Evolutionary conservation across 1,140 invertebrate species (phyloP), one percentile per base, ranked within the genome.

Genomic region (Dendrolimus punctatus): DNA sequence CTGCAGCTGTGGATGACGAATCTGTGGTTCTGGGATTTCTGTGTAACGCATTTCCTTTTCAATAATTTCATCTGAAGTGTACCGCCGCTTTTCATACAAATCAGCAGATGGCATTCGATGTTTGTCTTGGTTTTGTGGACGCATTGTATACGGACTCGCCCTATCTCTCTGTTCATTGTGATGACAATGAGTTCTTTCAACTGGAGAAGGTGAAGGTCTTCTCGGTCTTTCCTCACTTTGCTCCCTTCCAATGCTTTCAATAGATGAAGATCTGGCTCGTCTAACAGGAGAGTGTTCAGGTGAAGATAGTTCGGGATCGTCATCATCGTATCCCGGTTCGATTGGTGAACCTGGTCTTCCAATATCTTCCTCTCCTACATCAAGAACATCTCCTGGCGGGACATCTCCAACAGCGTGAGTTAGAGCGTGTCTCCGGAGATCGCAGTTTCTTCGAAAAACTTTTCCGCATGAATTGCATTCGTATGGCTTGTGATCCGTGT

Each of bases 401-500:
- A 95, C 92, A 67, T 95, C 94, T 1, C 94, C 94, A 0, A 96
- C 93, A 0, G 94, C 92, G 69, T 96, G 95, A 1, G 95, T 96
- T 40, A 96, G 74, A 6, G 93, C 94, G 78, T 96, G 95, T 51
- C 95, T 88, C 47, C 95, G 87, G 6, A 96, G 87, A 75, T 96
- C 95, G 78, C 95, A 96, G 73, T 96, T 95, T 51, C 94, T 89
- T 45, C 94, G 89, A 71, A 96, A 96, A 0, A 95, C 94, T 70
- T 96, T 97, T 39, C 94, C 94, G 70, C 97, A 98, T 0, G 93
- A 93, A 53, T 92, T 93, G 72, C 97, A 98, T 71, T 97, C 94
- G 87, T 97, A 98, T 0, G 96, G 96, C 73, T 98, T 98, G 85
- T 96, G 95, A 69, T 97, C 96, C 6, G 96, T 98, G 82, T 98